Conservation (phyloP, 2,113 vertebrate species). For the Indicator maculatus region DNA sequence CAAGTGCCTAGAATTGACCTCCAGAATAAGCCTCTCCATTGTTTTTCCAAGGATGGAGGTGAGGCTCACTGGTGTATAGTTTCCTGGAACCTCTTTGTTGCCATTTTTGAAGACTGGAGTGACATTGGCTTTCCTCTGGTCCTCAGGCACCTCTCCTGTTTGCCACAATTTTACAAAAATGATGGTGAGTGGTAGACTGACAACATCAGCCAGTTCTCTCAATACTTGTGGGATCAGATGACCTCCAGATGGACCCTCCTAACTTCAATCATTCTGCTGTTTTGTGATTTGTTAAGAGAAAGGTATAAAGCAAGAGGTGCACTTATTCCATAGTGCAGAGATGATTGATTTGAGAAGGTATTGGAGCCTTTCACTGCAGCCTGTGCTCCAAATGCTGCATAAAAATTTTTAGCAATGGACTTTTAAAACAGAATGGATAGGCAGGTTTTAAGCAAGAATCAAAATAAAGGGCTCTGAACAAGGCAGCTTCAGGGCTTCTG, state of each 20-base stretch:
- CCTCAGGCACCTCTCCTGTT: no score
- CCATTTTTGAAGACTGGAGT: no score
- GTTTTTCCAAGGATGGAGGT: no score
- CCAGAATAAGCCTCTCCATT: no score
- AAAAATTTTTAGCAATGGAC: background rate
- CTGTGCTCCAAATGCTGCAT: background rate
- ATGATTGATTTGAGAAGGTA: accelerated
- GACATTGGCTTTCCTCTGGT: no score
- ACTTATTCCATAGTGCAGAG: background rate
- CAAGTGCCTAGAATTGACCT: no score
- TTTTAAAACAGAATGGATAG: background rate
- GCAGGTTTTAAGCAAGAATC: background rate
- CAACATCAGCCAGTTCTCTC: no score
- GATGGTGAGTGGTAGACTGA: no score
- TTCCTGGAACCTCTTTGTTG: no score
- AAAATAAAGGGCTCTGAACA: background rate
- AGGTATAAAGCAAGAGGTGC: background rate
- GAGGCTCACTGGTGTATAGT: no score
- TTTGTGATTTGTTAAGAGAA: background rate
- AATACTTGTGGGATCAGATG: background rate
- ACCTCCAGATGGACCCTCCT: background rate
- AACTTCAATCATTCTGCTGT: accelerated
- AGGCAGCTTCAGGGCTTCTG: background rate
- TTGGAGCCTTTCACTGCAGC: background rate
- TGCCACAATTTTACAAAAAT: no score